Evolutionary conservation across 2,888 invertebrate species (phyloP).

Genomic region (Sclerodermus sp.): DNA sequence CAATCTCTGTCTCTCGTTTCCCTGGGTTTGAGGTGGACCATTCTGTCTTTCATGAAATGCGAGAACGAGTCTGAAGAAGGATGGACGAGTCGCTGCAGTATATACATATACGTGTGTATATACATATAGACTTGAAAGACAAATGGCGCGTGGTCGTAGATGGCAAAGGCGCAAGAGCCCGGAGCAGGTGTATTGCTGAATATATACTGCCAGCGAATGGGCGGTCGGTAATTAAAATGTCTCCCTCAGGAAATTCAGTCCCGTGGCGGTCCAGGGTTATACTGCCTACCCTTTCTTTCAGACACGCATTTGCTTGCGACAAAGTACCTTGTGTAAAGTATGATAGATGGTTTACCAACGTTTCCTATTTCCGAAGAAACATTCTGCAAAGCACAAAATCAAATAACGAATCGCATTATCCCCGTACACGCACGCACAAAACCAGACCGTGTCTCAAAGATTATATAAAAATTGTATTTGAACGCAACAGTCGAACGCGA

Average conservation of each 20-base stretch:
- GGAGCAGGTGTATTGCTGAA: conserved; percentile 46
- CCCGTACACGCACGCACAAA: no score
- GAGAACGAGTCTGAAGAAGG: no score
- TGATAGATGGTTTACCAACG: conserved; percentile 11
- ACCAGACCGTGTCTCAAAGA: no score
- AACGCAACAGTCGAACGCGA: background rate
- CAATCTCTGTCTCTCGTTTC: conserved; percentile 40
- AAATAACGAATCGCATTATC: no score
- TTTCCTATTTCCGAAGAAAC: no score
- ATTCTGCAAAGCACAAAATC: no score
- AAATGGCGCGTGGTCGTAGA: conserved; percentile 40
- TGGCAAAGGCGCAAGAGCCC: conserved; percentile 35
- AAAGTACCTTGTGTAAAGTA: conserved; percentile 7
- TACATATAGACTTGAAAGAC: conserved; percentile 46
- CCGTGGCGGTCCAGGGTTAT: conserved; percentile 3
- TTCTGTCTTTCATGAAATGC: no score
- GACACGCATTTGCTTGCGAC: background rate
- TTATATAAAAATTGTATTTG: no score
- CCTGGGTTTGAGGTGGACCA: no score
- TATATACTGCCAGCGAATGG: conserved; percentile 40
- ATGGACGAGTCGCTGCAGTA: no score
- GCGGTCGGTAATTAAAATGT: conserved; percentile 48
- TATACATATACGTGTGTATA: no score
- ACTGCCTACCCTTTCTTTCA: conserved; percentile 1
- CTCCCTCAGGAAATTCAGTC: conserved; percentile 39